Base-by-base conservation (phyloP, 2,797 vertebrate species). In the Podargus strigoides region DNA sequence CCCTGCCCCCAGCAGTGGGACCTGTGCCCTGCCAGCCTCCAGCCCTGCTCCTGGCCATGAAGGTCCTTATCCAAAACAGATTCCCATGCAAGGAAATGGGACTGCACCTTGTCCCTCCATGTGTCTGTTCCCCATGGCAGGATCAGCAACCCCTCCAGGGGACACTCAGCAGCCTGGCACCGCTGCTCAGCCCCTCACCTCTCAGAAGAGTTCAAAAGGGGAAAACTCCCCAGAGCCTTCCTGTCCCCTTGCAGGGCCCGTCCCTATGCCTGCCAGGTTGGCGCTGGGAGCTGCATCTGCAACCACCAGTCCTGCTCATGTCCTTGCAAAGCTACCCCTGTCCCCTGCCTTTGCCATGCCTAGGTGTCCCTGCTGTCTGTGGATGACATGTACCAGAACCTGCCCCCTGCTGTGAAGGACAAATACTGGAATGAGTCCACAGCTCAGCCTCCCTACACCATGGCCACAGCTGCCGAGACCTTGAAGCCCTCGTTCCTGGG, bases 321-420 rank as follows among this genome's bases (percentile, higher is more conserved):
- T 42, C 37, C 42, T 34, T 1, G 1, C 41, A 55, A 68, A 77
- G 44, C 32, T 52, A 15, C 13, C 18, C 36, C 24, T 12, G 37
- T 69, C 34, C 67, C 53, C 24, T 62, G 42, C 42, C 52, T 41
- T n/a, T 50, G 58, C 24, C 2, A 1, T 74, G 69, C 30, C 12
- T 72, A 99, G 98, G 99, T 99, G 73, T 99, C 99, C 3, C 98
- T 99, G 97, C 95, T 99, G 19, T 98, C 99, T 0, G 98, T 99
- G 90, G 99, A 99, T 36, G 98, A 99, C 76, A 99, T 98, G 98
- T 98, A 99, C 89, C 98, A 98, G 96, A 98, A 98, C 91, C 94
- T 99, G 85, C 98, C 98, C 36, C 98, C 97, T 0, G 80, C 97
- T 0, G 96, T 96, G 88, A 99, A 98, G 95, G 99, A 99, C 95